Base-by-base conservation (phyloP, 2,113 vertebrate species). In the Rousettus leschenaultii region DNA sequence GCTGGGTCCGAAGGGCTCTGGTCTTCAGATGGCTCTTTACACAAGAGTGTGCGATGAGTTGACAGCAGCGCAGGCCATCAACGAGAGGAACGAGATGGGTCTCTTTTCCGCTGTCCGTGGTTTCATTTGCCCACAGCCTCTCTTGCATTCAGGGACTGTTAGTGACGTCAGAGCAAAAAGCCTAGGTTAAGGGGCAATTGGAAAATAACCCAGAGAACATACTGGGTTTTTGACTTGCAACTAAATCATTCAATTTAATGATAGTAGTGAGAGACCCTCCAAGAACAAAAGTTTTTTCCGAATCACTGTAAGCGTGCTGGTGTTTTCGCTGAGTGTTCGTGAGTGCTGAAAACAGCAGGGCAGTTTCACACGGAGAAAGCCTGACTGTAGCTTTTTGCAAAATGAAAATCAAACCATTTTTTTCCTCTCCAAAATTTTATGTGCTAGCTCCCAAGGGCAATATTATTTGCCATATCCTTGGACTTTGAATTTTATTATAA, bases 121-220 rank as follows among this genome's bases (percentile, higher is more conserved):
- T 89, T 96, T 95, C 96, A 38, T 94, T 97, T 94, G 95, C 97
- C 94, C 97, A 45, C 94, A 94, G 92, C 90, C 89, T 95, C 86
- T 86, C 95, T 98, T 97, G 78, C 71, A 80, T 61, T 95, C 16
- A 6, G 33, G 94, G 95, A 92, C 93, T 97, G 70, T 96, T 61
- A 79, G 0, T 98, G 97, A 98, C 86, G 92, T 97, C 97, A 98
- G 98, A 98, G 95, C 91, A 86, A 88, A 98, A 97, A 96, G 95
- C 86, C 97, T 88, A 28, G 51, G 82, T 92, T 97, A 91, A 97
- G 95, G 97, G 95, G 97, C 95, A 97, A 79, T 94, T 97, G 98
- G 98, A 98, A 98, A 98, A 97, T 91, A 97, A 96, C 95, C 96
- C 93, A 21, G 96, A 98, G 92, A 98, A 96, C 92, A 96, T 70